These are phyloP conservation scores for Sinotaia quadrata DNA, from an alignment of 2,888 invertebrate species.

Conservation along the genomic window DNA sequence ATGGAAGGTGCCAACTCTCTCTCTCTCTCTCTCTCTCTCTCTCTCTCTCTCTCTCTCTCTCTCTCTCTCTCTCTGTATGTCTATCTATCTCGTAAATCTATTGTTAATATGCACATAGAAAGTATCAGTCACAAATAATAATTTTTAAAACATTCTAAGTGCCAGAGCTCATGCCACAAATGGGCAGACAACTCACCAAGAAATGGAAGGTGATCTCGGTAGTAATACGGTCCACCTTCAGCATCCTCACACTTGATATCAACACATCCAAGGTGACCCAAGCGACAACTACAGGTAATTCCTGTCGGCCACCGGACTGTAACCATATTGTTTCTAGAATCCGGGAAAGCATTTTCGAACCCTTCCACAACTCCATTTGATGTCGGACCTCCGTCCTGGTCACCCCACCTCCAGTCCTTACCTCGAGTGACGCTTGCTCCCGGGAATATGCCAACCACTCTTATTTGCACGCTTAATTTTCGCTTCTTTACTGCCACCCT, in stretches of 20 bases:
- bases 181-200: conserved; percentile 28
- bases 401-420: conserved; percentile 5
- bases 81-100: no score
- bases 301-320: conserved; percentile 30
- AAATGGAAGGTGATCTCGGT: conserved; percentile 30
- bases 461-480: conserved; percentile 10
- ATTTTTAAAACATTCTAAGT: no score
- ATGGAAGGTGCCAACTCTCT: no score
- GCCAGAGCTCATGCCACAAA: no score
- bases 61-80: no score
- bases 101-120: no score
- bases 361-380: conserved; percentile 22
- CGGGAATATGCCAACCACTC: conserved; percentile 14
- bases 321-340: conserved; percentile 10
- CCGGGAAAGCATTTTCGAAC: neutral
- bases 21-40: no score
- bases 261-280: conserved; percentile 22
- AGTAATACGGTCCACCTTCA: conserved; percentile 25
- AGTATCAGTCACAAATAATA: no score
- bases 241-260: conserved; percentile 26
- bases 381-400: conserved; percentile 17
- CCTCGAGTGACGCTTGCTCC: conserved; percentile 15
- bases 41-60: no score
- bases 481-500: conserved; percentile 4
- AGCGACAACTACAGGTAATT: conserved; percentile 5